Base-by-base conservation (phyloP, 35 echinoderm and acorn worm species). In the Anneissia japonica region DNA sequence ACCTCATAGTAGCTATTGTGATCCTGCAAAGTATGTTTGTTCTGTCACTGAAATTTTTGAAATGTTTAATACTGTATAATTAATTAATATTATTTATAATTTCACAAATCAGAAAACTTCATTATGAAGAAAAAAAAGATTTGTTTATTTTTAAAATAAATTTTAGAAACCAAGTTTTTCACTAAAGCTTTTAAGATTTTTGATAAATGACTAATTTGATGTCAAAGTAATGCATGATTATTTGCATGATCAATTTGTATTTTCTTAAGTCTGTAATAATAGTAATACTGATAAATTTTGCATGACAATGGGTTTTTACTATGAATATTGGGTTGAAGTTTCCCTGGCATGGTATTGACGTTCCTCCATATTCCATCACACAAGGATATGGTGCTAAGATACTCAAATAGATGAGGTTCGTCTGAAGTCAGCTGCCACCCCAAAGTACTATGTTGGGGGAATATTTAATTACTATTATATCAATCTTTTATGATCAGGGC, bases 41-140 rank as follows among this genome's bases (percentile, higher is more conserved):
- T 64, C 51, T 12, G 51, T 64, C 51, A 64, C 51, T 64, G 51
- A 64, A 64, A 64, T 64, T 64, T 64, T 64, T 6, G 26, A 26
- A 64, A 64, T 64, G 51, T 64, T 64, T 64, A 64, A 64, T 64
- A 64, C 26, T 64, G 51, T 64, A 64, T 64, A 64, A 64, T 64
- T 64, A 64, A 64, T 64, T 64, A 64, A 64, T 64, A 64, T 64
- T 64, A 64, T 64, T 64, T 64, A 64, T 64, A 64, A 64, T 64
- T 64, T 64, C 51, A 64, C 51, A 64, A 64, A 64, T 64, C 51
- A 16, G 51, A 19, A 64, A 64, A 64, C 1, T 26, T 19, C 11
- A 45, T 7, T 7, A 45, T 7, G 16, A 45, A n/a, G n/a, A 45
- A 64, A 64, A 64, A 64, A 64, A 64, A 64, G 51, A 64, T 64